Evolutionary conservation across 2,113 vertebrate species (phyloP).

Genomic region (Diadophis punctatus): DNA sequence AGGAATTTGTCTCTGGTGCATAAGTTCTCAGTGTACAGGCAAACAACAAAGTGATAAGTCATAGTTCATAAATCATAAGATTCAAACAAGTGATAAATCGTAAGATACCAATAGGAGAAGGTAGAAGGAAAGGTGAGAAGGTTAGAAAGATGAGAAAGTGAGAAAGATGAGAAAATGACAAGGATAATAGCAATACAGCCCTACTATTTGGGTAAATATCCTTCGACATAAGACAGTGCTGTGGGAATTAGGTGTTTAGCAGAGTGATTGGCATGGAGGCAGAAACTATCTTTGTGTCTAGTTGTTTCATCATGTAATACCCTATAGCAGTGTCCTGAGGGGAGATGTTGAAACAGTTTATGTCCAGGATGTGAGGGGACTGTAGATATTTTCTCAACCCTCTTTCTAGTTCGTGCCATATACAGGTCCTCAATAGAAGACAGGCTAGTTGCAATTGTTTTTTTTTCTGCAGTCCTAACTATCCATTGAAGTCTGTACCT

Average conservation of each 20-base stretch:
- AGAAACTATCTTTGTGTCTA: not conserved
- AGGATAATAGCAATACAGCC: not conserved
- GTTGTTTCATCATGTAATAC: not conserved
- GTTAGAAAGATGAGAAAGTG: not conserved
- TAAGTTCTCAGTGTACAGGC: not conserved
- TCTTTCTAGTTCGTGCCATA: not conserved
- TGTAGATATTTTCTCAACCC: not conserved
- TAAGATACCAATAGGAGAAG: not conserved
- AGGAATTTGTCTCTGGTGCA: not conserved
- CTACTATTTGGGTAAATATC: not conserved
- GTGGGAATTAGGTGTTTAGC: not conserved
- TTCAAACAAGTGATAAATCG: not conserved
- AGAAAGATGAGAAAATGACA: not conserved
- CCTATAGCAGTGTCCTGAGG: not conserved
- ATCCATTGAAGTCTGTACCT: not conserved
- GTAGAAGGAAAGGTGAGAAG: not conserved
- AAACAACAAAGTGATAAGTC: not conserved
- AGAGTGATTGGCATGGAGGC: not conserved
- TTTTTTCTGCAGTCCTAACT: not conserved
- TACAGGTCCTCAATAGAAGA: not conserved
- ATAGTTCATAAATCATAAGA: not conserved
- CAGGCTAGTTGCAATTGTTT: not conserved
- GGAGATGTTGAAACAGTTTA: not conserved
- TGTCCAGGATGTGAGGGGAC: not conserved
- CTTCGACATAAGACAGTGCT: not conserved